These are phyloP conservation scores for Macroramphosus scolopax DNA, from an alignment of 2,797 vertebrate species.

Conservation along the genomic window DNA sequence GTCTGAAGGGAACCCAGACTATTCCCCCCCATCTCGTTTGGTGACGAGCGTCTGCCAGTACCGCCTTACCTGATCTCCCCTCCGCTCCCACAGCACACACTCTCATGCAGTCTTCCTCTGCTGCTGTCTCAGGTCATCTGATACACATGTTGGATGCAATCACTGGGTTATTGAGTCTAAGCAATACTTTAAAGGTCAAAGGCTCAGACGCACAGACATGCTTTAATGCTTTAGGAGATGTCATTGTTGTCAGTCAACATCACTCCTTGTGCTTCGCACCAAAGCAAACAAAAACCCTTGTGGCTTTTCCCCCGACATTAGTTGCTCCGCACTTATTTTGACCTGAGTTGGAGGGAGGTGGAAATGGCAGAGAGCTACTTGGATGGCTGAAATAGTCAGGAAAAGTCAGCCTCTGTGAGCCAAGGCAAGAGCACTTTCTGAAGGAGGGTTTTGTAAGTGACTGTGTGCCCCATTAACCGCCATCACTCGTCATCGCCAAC, in stretches of 20 bases:
- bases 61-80: conserved; percentile 65
- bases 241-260: conserved; percentile 23
- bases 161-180: conserved; percentile 73
- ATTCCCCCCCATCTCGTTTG: conserved; percentile 71
- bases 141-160: conserved; percentile 66
- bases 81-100: conserved; percentile 17
- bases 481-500: background rate
- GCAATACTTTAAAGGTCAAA: conserved; percentile 76
- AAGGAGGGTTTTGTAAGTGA: background rate
- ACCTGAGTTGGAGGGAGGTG: conserved; percentile 19
- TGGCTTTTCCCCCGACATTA: conserved; percentile 10
- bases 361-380: conserved; percentile 19
- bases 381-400: conserved; percentile 24
- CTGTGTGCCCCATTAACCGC: conserved; percentile 15
- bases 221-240: conserved; percentile 29
- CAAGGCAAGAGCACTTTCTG: conserved; percentile 41
- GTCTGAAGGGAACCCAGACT: conserved; percentile 72
- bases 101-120: conserved; percentile 43
- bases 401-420: conserved; percentile 28
- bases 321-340: conserved; percentile 42
- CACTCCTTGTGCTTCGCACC: conserved; percentile 15
- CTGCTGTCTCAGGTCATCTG: conserved; percentile 79
- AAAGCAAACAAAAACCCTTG: conserved; percentile 22
- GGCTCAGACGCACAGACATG: conserved; percentile 63
- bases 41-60: conserved; percentile 63